These are phyloP conservation scores for Coregonus suidteri DNA, from an alignment of 2,797 vertebrate genomes.

Conservation along the genomic window DNA sequence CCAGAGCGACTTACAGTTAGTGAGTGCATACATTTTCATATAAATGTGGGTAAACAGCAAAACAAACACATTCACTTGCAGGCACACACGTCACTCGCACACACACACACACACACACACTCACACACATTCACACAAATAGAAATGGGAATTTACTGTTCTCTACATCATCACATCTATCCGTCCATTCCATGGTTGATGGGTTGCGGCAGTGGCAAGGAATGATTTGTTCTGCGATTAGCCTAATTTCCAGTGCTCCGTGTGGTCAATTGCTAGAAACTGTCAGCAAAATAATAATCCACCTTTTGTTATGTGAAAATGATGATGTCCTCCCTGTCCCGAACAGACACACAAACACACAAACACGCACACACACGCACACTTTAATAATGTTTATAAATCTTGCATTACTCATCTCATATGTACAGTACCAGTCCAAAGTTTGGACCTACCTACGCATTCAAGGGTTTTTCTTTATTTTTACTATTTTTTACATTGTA, in stretches of 20 bases:
- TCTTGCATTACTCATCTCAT: too few relatives aligned
- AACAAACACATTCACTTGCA: background rate
- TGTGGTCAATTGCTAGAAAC: slow-evolving; percentile 54
- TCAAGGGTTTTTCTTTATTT: too few relatives aligned
- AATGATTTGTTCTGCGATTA: slow-evolving; percentile 68
- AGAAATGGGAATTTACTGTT: slow-evolving; percentile 34
- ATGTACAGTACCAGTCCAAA: too few relatives aligned
- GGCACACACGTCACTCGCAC: too few relatives aligned
- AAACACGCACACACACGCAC: too few relatives aligned
- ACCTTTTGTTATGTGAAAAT: slow-evolving; percentile 75
- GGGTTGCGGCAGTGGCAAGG: slow-evolving; percentile 57
- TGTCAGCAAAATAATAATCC: slow-evolving; percentile 75
- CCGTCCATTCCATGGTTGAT: slow-evolving; percentile 42
- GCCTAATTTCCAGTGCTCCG: slow-evolving; percentile 63
- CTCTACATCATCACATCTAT: slow-evolving; percentile 19
- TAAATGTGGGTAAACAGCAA: background rate
- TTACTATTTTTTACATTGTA: too few relatives aligned
- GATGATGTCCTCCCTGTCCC: slow-evolving; percentile 60
- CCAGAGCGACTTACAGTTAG: too few relatives aligned
- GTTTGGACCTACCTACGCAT: too few relatives aligned
- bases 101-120: background rate
- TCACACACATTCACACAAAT: background rate
- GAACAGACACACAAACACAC: too few relatives aligned
- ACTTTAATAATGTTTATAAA: too few relatives aligned
- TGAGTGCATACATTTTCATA: background rate